Evolutionary conservation across 2,888 invertebrate genomes (phyloP).

Genomic region (Caenorhabditis zanzibari): DNA sequence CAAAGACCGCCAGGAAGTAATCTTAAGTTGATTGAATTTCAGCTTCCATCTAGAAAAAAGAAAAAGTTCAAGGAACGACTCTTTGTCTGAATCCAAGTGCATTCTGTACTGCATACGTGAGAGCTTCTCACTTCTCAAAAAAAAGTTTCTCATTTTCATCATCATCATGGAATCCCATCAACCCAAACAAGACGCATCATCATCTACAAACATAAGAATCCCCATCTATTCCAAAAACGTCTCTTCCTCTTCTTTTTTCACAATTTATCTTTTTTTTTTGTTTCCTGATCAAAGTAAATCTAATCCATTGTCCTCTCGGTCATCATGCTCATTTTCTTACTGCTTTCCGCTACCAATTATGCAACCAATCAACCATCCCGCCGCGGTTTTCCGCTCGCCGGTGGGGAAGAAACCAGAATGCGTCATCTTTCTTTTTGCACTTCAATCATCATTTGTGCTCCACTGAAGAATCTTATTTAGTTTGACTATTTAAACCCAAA

Average conservation of each 20-base stretch:
- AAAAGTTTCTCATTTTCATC: conserved; percentile 32
- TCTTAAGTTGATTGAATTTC: conserved; percentile 1
- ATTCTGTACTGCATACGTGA: conserved; percentile 35
- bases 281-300: conserved; percentile 51
- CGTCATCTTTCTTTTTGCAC: conserved; percentile 30
- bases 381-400: conserved; percentile 18
- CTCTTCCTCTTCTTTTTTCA: neutral
- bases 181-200: conserved; percentile 41
- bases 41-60: neutral
- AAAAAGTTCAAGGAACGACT: neutral
- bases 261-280: neutral
- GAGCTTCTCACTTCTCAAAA: neutral
- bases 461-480: neutral
- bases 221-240: conserved; percentile 17
- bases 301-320: neutral
- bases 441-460: conserved; percentile 39
- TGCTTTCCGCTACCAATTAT: conserved; percentile 35
- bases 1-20: conserved; percentile 3
- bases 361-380: conserved; percentile 17
- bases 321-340: conserved; percentile 14
- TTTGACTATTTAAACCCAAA: neutral
- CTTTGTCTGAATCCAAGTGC: conserved; percentile 25
- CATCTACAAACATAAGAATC: conserved; percentile 1
- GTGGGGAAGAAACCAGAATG: conserved; percentile 6
- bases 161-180: conserved; percentile 3